phyloP scores from a whole-genome alignment of 2,888 invertebrate genomes.

The Microchrysa polita region DNA sequence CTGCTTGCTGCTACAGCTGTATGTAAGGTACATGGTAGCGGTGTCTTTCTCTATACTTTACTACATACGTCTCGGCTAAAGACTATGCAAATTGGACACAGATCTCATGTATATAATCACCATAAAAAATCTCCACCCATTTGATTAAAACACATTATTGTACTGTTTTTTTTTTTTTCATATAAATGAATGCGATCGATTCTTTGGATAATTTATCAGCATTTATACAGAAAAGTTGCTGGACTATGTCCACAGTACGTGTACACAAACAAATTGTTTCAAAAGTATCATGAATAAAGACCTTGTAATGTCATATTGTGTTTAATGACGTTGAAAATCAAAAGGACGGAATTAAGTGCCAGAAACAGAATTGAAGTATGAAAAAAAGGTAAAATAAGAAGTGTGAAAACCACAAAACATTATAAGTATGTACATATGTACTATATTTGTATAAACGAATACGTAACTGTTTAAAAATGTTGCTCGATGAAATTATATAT shows the following conservation, averaged over 20 bases:
- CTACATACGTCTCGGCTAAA: neutral
- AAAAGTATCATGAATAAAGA: neutral
- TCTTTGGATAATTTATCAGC: constrained; percentile 8
- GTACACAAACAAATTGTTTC: neutral
- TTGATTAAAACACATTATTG: constrained; percentile 26
- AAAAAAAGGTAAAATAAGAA: neutral
- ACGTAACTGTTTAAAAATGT: constrained; percentile 2
- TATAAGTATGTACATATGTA: neutral
- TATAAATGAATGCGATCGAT: neutral
- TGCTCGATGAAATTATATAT: neutral
- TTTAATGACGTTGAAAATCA: constrained; percentile 11
- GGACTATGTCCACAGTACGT: too few species aligned
- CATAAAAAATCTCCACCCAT: constrained; percentile 19
- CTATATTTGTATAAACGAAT: too few species aligned
- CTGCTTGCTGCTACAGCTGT: neutral
- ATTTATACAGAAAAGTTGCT: constrained; percentile 6
- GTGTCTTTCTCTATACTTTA: neutral
- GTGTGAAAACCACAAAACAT: neutral
- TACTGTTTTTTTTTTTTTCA: constrained; percentile 12
- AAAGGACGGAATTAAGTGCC: neutral
- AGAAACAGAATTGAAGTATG: too few species aligned
- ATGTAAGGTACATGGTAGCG: too few species aligned
- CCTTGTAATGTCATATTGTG: constrained; percentile 18
- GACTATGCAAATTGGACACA: constrained; percentile 12
- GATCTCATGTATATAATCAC: neutral